Conservation (phyloP, 2,888 invertebrate species). For the Notodonta ziczac region DNA sequence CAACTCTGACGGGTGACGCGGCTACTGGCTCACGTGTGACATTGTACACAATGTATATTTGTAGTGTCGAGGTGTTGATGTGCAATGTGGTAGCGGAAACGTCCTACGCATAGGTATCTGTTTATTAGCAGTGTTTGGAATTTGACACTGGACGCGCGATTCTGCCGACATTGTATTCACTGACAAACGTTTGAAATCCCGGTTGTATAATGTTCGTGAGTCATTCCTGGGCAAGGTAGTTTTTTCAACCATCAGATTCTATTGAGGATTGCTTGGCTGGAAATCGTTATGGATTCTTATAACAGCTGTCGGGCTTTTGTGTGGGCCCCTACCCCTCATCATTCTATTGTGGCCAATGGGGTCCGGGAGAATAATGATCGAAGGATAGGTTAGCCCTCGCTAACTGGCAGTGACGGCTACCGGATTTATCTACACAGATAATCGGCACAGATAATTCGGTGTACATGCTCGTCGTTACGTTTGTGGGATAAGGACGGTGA, state of each 20-base stretch:
- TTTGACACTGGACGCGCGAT: constrained; percentile 44
- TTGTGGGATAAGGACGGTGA: constrained; percentile 29
- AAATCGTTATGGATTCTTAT: constrained; percentile 15
- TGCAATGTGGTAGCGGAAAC: constrained; percentile 52
- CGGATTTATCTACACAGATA: constrained; percentile 68
- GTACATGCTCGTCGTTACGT: constrained; percentile 40
- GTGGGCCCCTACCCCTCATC: constrained; percentile 27
- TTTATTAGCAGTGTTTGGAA: constrained; percentile 52
- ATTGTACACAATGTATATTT: constrained; percentile 45
- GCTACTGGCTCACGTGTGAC: constrained; percentile 26
- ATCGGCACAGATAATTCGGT: constrained; percentile 53
- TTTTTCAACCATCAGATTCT: background rate
- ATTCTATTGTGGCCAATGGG: constrained; percentile 49
- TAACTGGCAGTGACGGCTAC: constrained; percentile 50
- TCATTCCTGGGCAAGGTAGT: constrained; percentile 18
- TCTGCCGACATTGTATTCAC: constrained; percentile 37
- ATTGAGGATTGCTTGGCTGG: background rate
- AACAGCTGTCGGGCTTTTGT: constrained; percentile 44
- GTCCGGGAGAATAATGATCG: constrained; percentile 64
- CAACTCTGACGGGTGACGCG: constrained; percentile 27
- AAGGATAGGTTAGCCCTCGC: constrained; percentile 57
- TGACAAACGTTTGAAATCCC: constrained; percentile 34
- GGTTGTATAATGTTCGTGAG: constrained; percentile 23
- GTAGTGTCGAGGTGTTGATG: constrained; percentile 42
- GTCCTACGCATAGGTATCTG: constrained; percentile 56